phyloP scores from a whole-genome alignment of 2,797 vertebrate species.

The Ispidina lecontei region DNA sequence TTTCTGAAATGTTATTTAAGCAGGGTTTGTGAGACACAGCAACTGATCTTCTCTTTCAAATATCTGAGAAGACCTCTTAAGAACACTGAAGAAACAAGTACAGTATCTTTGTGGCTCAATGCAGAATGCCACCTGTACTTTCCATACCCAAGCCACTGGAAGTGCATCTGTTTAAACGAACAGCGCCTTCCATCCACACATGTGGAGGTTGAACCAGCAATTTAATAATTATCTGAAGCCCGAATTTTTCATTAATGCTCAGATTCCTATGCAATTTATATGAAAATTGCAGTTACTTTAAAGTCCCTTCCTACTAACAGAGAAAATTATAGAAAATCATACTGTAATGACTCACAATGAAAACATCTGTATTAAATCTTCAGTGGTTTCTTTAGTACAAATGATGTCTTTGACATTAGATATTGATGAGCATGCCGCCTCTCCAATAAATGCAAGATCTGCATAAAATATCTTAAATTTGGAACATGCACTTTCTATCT shows the following conservation, averaged over 20 bases:
- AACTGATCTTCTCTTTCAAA: background rate
- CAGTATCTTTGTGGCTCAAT: background rate
- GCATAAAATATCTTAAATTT: constrained; percentile 4
- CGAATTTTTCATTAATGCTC: background rate
- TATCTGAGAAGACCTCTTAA: background rate
- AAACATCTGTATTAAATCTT: constrained; percentile 36
- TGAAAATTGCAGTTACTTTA: constrained; percentile 16
- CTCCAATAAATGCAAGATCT: background rate
- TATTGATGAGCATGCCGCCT: constrained; percentile 23
- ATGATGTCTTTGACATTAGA: constrained; percentile 9
- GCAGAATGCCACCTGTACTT: background rate
- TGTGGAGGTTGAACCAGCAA: background rate
- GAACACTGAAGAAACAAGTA: background rate
- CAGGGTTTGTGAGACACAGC: background rate
- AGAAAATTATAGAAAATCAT: constrained; percentile 7
- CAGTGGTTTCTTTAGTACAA: constrained; percentile 6
- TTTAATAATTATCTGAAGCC: background rate
- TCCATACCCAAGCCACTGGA: background rate
- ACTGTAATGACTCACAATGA: constrained; percentile 9
- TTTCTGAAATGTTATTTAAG: background rate
- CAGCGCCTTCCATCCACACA: background rate
- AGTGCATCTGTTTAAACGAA: background rate
- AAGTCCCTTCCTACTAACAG: background rate
- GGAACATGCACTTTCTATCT: background rate
- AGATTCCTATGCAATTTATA: background rate